These are phyloP conservation scores for Philaethria dido DNA, from an alignment of 2,888 invertebrate species.

Conservation along the genomic window DNA sequence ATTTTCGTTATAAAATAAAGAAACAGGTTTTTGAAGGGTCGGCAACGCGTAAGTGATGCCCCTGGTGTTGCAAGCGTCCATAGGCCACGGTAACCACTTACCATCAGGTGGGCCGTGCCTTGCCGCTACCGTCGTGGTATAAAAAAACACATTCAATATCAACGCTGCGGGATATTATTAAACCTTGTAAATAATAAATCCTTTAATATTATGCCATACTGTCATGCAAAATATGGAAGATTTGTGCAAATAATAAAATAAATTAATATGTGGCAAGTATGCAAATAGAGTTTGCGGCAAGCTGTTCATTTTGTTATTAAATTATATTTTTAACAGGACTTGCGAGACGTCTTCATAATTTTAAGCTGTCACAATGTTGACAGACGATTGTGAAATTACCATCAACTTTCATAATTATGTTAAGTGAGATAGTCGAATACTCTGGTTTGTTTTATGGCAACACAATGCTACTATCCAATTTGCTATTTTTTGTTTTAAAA, in stretches of 20 bases:
- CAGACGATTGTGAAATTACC: conserved; percentile 20
- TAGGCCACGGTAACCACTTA: too few species aligned
- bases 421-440: not conserved
- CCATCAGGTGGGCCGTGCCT: too few species aligned
- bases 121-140: too few species aligned
- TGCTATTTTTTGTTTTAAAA: too few species aligned
- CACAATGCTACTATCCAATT: not conserved
- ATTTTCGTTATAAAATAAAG: not conserved
- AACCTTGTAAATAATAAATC: too few species aligned
- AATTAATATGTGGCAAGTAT: not conserved
- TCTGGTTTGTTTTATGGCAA: not conserved
- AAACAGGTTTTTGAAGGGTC: too few species aligned
- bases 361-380: conserved; percentile 25
- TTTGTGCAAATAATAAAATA: not conserved
- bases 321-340: conserved; percentile 3
- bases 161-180: too few species aligned
- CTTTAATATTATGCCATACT: too few species aligned
- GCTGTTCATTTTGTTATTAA: not conserved
- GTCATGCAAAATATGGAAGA: too few species aligned
- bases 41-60: too few species aligned
- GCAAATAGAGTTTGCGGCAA: not conserved
- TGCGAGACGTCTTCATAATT: conserved; percentile 12
- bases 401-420: conserved; percentile 4
- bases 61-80: too few species aligned
- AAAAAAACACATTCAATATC: too few species aligned